A percentile compares a stretch with the other conserved stretches of the same genome.
Evolutionary conservation across 2,113 vertebrate species (phyloP).

Genomic region (Oreotrochilus melanogaster): DNA sequence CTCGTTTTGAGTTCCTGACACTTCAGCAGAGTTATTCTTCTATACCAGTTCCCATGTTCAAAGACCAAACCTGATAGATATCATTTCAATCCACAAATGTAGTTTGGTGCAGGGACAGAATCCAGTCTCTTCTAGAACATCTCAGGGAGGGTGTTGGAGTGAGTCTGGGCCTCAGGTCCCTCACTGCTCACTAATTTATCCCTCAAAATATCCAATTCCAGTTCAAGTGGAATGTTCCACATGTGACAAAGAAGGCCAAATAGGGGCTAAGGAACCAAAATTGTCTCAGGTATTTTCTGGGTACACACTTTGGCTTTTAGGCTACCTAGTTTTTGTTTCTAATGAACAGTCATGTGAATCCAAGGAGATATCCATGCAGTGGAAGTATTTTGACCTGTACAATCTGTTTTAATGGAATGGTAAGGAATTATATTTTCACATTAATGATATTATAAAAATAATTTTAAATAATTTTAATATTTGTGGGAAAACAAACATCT

Average conservation of each 20-base stretch:
- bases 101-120: neutral
- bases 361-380: neutral
- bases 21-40: neutral
- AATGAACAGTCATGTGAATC: neutral
- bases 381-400: neutral
- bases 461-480: neutral
- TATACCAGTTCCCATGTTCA: neutral
- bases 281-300: neutral
- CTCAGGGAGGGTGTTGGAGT: neutral
- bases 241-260: neutral
- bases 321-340: neutral
- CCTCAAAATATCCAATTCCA: neutral
- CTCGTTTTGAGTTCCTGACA: neutral
- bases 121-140: neutral
- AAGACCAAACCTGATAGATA: neutral
- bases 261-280: neutral
- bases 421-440: neutral
- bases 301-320: neutral
- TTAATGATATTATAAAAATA: neutral
- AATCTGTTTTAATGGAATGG: neutral
- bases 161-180: neutral
- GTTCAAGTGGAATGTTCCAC: neutral
- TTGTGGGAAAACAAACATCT: neutral
- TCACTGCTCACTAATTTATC: neutral
- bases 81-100: neutral